phyloP scores from a whole-genome alignment of 2,888 invertebrate genomes.

The Anarsia innoxiella region DNA sequence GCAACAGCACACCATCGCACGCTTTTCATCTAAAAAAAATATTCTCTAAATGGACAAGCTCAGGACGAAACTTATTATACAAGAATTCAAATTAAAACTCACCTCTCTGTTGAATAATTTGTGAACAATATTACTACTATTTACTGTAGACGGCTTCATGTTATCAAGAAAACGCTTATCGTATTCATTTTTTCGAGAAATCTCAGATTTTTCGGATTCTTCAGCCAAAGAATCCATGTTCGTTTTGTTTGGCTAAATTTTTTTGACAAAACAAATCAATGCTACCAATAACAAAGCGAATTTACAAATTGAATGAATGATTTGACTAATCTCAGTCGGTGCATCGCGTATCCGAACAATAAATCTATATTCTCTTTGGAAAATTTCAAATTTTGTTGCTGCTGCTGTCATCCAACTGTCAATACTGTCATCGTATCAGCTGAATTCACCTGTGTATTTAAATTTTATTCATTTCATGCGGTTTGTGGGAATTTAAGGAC shows the following conservation, averaged over 20 bases:
- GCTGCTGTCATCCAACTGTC: too few relatives aligned
- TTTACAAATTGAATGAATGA: slow-evolving; percentile 1
- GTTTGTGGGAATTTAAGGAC: too few relatives aligned
- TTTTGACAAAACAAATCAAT: slow-evolving; percentile 15
- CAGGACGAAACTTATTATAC: slow-evolving; percentile 29
- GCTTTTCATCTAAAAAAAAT: too few relatives aligned
- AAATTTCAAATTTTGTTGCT: slow-evolving; percentile 9
- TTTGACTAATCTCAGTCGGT: too few relatives aligned
- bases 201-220: slow-evolving; percentile 47
- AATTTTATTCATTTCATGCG: too few relatives aligned
- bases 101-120: slow-evolving; percentile 79
- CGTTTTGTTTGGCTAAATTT: slow-evolving; percentile 62
- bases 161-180: slow-evolving; percentile 38
- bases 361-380: too few relatives aligned
- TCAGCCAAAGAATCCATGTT: slow-evolving; percentile 65
- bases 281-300: slow-evolving; percentile 7
- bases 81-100: slow-evolving; percentile 37
- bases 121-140: slow-evolving; percentile 54
- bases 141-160: slow-evolving; percentile 35
- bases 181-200: slow-evolving; percentile 39
- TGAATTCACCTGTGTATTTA: too few relatives aligned
- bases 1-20: too few relatives aligned
- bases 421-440: too few relatives aligned
- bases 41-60: slow-evolving; percentile 28
- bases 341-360: slow-evolving; percentile 12